Conservation (phyloP, 2,888 invertebrate genomes). For the Bursaphelenchus okinawaensis region DNA sequence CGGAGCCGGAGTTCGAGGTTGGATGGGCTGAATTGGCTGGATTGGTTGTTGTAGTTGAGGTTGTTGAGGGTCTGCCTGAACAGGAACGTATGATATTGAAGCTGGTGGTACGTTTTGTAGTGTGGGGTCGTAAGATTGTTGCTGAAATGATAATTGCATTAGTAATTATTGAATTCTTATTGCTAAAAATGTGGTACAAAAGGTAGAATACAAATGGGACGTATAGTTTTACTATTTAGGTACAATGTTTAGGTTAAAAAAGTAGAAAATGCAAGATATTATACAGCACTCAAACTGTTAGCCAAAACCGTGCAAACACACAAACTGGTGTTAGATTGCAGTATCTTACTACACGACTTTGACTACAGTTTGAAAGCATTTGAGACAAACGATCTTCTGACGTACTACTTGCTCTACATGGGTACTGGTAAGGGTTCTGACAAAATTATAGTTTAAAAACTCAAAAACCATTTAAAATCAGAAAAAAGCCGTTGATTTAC, state of each 20-base stretch:
- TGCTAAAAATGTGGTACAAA: too few relatives aligned
- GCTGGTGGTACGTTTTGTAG: neutral
- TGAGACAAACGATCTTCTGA: neutral
- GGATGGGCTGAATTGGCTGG: conserved; percentile 18
- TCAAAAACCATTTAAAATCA: too few relatives aligned
- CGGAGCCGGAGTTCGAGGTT: neutral
- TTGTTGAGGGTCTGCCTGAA: neutral
- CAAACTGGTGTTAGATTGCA: too few relatives aligned
- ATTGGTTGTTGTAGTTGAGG: neutral
- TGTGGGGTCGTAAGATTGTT: neutral
- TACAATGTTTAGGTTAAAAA: too few relatives aligned
- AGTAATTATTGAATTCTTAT: too few relatives aligned
- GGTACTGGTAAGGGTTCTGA: neutral
- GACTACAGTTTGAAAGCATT: too few relatives aligned
- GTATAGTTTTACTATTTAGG: too few relatives aligned
- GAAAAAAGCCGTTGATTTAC: neutral
- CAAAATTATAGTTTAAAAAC: too few relatives aligned
- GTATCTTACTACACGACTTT: neutral
- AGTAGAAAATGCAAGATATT: too few relatives aligned
- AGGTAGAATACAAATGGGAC: too few relatives aligned
- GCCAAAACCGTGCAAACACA: too few relatives aligned
- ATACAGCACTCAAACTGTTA: too few relatives aligned
- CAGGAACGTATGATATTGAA: conserved; percentile 19
- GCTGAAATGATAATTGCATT: neutral
- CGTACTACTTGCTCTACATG: neutral